phyloP scores from a whole-genome alignment of 2,113 vertebrate genomes.

The Camarhynchus parvulus region DNA sequence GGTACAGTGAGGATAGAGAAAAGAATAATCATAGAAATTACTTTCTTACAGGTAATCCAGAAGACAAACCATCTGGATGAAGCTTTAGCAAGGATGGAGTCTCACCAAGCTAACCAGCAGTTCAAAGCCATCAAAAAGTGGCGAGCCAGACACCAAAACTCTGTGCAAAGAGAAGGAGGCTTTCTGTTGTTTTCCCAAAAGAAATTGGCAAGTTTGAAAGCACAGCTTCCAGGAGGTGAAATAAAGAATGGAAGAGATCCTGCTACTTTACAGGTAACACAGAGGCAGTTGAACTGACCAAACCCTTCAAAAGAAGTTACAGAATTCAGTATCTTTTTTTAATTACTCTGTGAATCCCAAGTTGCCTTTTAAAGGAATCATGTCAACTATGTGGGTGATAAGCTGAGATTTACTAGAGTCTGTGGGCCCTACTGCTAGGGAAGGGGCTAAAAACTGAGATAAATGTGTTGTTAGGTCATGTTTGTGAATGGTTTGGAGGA shows the following conservation, averaged over 20 bases:
- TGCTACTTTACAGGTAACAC: constrained; percentile 78
- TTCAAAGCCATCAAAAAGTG: constrained; percentile 86
- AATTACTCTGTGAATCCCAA: background rate
- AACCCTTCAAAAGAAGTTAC: background rate
- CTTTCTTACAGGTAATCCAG: constrained; percentile 82
- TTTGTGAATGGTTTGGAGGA: background rate
- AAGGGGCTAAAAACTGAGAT: background rate
- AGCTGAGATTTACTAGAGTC: background rate
- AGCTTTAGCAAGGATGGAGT: constrained; percentile 83
- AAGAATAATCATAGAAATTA: background rate
- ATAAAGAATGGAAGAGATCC: constrained; percentile 71
- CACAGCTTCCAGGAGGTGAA: background rate
- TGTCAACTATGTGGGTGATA: background rate
- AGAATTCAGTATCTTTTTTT: background rate
- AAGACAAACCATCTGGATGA: constrained; percentile 85
- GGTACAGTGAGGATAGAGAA: background rate
- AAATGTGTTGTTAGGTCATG: background rate
- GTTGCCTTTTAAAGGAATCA: background rate
- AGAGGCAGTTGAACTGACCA: background rate
- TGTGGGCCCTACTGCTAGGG: background rate
- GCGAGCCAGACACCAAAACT: constrained; percentile 77
- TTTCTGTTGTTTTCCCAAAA: constrained; percentile 90
- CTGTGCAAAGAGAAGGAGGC: constrained; percentile 76
- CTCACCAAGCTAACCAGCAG: constrained; percentile 77
- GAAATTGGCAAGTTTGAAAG: constrained; percentile 78